These are phyloP conservation scores for Okapia johnstoni DNA, from an alignment of 2,113 vertebrate genomes.

Conservation along the genomic window DNA sequence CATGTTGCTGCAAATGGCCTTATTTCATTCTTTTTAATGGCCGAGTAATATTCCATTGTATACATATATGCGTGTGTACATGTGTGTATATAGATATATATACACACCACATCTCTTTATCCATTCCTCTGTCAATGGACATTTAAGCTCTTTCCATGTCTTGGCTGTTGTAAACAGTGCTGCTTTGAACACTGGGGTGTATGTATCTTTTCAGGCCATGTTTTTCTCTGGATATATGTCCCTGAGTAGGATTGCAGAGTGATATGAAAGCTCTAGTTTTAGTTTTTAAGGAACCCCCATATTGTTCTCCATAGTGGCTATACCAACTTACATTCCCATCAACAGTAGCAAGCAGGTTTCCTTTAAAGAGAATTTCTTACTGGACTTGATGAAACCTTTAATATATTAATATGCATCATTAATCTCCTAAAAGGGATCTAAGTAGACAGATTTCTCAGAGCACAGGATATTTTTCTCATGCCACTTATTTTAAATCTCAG, in stretches of 20 bases:
- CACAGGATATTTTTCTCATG: slow-evolving; percentile 15
- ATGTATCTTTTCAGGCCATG: neutral
- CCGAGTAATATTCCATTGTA: neutral
- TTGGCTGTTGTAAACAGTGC: neutral
- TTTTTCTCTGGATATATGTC: neutral
- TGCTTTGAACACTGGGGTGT: neutral
- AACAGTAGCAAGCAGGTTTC: neutral
- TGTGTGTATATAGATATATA: neutral
- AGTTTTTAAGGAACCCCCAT: neutral
- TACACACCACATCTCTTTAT: neutral
- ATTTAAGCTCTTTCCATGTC: neutral
- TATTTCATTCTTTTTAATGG: neutral
- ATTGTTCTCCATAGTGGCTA: neutral
- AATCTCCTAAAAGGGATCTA: neutral
- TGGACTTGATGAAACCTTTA: neutral
- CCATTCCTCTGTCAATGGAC: neutral
- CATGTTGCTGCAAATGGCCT: neutral
- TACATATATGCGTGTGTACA: neutral
- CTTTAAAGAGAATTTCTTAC: neutral
- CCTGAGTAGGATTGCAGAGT: neutral
- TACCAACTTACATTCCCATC: neutral
- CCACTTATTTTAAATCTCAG: slow-evolving; percentile 19
- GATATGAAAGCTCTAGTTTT: neutral
- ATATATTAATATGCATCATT: neutral
- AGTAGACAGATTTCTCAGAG: neutral